Conservation (phyloP, 2,888 invertebrate species). For the Lepidochrysops patricia region DNA sequence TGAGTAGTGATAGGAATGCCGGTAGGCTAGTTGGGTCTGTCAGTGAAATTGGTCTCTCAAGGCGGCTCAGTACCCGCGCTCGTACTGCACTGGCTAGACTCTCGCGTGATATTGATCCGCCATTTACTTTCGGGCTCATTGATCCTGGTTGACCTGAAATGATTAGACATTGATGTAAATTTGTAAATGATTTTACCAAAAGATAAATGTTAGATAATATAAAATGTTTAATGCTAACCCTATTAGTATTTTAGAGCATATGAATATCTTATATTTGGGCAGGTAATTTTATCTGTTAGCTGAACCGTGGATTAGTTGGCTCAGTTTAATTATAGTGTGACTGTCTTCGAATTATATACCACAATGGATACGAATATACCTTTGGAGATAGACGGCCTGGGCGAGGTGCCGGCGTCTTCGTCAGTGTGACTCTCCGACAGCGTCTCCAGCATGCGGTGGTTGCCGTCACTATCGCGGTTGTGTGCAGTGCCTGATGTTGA, state of each 20-base stretch:
- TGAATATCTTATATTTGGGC: background rate
- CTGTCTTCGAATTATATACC: too few relatives aligned
- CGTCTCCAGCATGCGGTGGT: slow-evolving; percentile 46
- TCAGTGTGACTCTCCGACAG: slow-evolving; percentile 51
- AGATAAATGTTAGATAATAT: too few relatives aligned
- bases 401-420: slow-evolving; percentile 45
- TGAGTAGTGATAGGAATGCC: slow-evolving; percentile 36
- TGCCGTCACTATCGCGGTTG: slow-evolving; percentile 20
- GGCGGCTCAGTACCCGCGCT: slow-evolving; percentile 39
- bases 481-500: slow-evolving; percentile 41
- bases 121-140: slow-evolving; percentile 29
- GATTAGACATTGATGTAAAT: background rate
- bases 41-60: slow-evolving; percentile 51
- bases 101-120: slow-evolving; percentile 37
- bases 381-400: slow-evolving; percentile 40
- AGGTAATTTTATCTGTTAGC: background rate
- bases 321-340: too few relatives aligned
- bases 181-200: too few relatives aligned
- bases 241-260: background rate
- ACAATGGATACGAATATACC: too few relatives aligned
- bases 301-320: too few relatives aligned
- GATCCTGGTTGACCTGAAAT: slow-evolving; percentile 40
- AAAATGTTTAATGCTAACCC: background rate
- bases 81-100: slow-evolving; percentile 46
- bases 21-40: slow-evolving; percentile 41